phyloP scores from a whole-genome alignment of 2,888 invertebrate genomes.

The Mythimna impura region DNA sequence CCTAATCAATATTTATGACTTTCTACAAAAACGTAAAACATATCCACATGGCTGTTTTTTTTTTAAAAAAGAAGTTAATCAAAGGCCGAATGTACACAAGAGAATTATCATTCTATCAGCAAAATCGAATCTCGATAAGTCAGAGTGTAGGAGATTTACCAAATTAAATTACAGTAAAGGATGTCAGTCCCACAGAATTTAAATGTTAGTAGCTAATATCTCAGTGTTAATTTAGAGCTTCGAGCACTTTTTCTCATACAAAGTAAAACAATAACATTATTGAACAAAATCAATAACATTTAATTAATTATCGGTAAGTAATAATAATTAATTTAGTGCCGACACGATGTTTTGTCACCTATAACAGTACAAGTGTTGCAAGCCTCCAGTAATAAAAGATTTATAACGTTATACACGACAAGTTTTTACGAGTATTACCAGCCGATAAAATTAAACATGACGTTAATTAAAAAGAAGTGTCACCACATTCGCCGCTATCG shows the following conservation, averaged over 20 bases:
- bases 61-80: neutral
- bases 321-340: neutral
- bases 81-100: neutral
- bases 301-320: neutral
- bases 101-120: neutral
- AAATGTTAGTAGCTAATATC: neutral
- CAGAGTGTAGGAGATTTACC: neutral
- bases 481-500: constrained; percentile 12
- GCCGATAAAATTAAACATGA: constrained; percentile 48
- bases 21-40: neutral
- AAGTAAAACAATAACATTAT: neutral
- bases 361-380: constrained; percentile 40
- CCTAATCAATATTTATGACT: constrained; percentile 2
- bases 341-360: constrained; percentile 41
- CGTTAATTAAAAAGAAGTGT: constrained; percentile 49
- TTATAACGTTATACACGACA: constrained; percentile 36
- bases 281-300: neutral
- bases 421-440: constrained; percentile 54
- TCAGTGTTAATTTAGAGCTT: neutral
- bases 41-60: too few relatives aligned
- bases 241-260: neutral
- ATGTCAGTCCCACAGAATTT: neutral
- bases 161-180: neutral
- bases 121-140: neutral
- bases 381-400: constrained; percentile 48